phyloP scores from a whole-genome alignment of 2,113 vertebrate species.

The Otocyon megalotis region DNA sequence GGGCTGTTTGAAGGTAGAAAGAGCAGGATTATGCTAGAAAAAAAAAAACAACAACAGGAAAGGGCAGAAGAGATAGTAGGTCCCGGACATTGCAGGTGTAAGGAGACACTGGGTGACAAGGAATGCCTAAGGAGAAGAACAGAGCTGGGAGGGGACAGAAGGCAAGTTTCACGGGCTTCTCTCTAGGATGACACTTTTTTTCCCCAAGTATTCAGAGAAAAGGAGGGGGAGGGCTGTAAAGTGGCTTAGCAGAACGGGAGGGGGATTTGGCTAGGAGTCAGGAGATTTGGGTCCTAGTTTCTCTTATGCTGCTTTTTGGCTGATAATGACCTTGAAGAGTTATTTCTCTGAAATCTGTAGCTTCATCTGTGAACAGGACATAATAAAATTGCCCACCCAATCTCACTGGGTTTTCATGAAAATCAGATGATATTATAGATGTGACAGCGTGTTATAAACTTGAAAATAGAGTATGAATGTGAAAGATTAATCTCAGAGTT shows the following conservation, averaged over 20 bases:
- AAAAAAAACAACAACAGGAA: background rate
- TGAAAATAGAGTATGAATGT: background rate
- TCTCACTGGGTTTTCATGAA: background rate
- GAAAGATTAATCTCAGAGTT: slow-evolving; percentile 8
- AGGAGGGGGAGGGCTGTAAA: background rate
- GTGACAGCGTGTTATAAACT: background rate
- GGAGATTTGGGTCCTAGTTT: background rate
- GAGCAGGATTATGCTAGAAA: background rate
- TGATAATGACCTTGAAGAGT: background rate
- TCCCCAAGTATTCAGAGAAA: background rate
- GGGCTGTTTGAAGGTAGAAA: background rate
- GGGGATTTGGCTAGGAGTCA: background rate
- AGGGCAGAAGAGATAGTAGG: background rate
- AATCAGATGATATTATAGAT: background rate
- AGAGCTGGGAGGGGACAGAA: background rate
- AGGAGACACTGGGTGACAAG: background rate
- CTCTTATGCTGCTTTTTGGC: background rate
- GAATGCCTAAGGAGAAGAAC: background rate
- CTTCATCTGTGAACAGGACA: slow-evolving; percentile 10
- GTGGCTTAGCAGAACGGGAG: background rate
- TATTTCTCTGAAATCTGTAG: background rate
- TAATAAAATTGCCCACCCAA: background rate
- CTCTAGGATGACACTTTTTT: background rate
- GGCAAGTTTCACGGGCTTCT: background rate
- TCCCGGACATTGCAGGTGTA: background rate